Conservation (phyloP, 2,113 vertebrate species). For the Columba livia region DNA sequence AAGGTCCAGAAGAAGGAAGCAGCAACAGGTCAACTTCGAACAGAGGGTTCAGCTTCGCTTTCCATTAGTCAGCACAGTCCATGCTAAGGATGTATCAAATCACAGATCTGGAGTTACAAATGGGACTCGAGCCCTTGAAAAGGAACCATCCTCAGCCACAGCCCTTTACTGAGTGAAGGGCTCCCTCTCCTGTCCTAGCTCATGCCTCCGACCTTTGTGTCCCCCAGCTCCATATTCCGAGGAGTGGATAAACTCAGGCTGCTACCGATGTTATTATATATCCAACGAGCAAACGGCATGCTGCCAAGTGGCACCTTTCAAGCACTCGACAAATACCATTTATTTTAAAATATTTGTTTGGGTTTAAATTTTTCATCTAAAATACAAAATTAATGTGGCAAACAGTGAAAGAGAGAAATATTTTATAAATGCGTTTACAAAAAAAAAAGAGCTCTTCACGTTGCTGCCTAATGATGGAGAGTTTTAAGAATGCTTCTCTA, state of each 20-base stretch:
- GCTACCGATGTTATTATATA: neutral
- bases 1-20: neutral
- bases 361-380: conserved; percentile 24
- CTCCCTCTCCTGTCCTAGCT: neutral
- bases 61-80: neutral
- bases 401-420: conserved; percentile 11
- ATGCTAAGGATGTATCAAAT: neutral
- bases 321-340: neutral
- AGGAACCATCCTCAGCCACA: neutral
- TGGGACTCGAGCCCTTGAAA: neutral
- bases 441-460: neutral
- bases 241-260: neutral
- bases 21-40: neutral
- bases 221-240: neutral
- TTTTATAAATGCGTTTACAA: conserved; percentile 3
- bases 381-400: conserved; percentile 38
- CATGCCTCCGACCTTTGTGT: accelerated
- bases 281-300: neutral
- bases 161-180: neutral
- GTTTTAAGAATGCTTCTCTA: neutral
- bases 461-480: neutral
- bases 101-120: neutral
- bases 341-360: conserved; percentile 38
- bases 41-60: neutral
- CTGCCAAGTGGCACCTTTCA: neutral